A percentile compares a stretch with the other conserved stretches of the same genome.
Evolutionary conservation across 2,888 invertebrate genomes (phyloP).

Genomic region (Clusia tigrina): DNA sequence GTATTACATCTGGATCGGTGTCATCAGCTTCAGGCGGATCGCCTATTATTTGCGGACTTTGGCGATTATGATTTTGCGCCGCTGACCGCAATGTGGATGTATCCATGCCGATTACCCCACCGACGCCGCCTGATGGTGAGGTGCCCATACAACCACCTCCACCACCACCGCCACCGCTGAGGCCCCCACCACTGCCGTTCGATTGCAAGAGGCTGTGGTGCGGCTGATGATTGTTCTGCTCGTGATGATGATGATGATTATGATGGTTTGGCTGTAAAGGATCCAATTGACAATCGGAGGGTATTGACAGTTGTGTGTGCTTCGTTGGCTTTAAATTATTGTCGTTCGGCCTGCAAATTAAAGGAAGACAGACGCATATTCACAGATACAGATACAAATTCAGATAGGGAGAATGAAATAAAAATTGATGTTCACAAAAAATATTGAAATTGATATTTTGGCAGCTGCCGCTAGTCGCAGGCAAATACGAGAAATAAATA

Average conservation of each 20-base stretch:
- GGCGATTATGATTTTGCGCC: constrained; percentile 59
- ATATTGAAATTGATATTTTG: constrained; percentile 28
- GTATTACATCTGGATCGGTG: constrained; percentile 87
- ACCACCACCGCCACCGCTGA: constrained; percentile 57
- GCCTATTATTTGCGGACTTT: constrained; percentile 64
- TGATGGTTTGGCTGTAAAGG: constrained; percentile 59
- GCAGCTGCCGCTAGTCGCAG: neutral
- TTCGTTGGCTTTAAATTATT: constrained; percentile 64
- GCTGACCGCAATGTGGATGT: constrained; percentile 60
- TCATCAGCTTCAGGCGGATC: constrained; percentile 67
- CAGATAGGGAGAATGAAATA: neutral
- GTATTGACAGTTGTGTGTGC: constrained; percentile 64
- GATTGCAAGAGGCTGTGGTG: constrained; percentile 61
- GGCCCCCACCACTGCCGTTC: constrained; percentile 57
- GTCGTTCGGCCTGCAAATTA: constrained; percentile 60
- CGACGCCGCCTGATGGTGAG: constrained; percentile 38
- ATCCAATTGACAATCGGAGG: constrained; percentile 65
- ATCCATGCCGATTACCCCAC: constrained; percentile 57
- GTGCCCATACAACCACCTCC: constrained; percentile 30
- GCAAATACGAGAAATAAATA: constrained; percentile 6
- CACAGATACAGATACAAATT: constrained; percentile 7
- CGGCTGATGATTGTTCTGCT: constrained; percentile 57
- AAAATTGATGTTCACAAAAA: constrained; percentile 12
- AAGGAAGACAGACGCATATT: constrained; percentile 3
- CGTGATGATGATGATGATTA: constrained; percentile 48